Base-by-base conservation (phyloP, 2,888 invertebrate genomes). In the Fragum sueziense region DNA sequence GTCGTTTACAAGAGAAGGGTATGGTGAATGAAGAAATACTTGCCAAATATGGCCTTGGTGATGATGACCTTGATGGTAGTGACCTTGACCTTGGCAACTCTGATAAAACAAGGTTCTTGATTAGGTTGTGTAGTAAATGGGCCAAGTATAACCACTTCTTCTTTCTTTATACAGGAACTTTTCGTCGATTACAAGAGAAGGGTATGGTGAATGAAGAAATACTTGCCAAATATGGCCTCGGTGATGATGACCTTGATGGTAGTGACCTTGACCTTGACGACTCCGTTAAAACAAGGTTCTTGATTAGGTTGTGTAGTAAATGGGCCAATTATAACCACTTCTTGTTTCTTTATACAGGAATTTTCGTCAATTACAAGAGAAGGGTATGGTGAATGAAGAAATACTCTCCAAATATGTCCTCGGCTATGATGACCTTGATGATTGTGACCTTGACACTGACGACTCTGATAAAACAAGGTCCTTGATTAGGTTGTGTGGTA, bases 331-430 rank as follows among this genome's bases (percentile, higher is more conserved):
- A 29, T 62, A 33, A 27, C 31, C 20, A 25, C 14, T 37, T 67
- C 65, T n/a, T n/a, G 22, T 57, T 4, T 29, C n/a, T 57, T 76
- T n/a, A n/a, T n/a, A n/a, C n/a, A n/a, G n/a, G n/a, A n/a, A n/a
- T n/a, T 87, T 86, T 62, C 75, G 85, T 3, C 78, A 89, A 33
- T 77, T 87, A 7, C 85, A 88, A 81, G 85, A 79, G 17, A 78
- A 87, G 34, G 88, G 88, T 20, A 76, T 85, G 75, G 65, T 85
- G 29, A 75, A 71, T 22, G 65, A 57, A 3, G 67, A 72, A 31
- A 41, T 25, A 7, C 47, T 27, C 70, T 31, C 69, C 62, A 22
- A n/a, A 57, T 54, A 37, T 14, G 54, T 72, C 71, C 62, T 70
- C 70, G 34, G 69, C 2, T n/a, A n/a, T n/a, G n/a, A n/a, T n/a